Evolutionary conservation across 1,140 invertebrate species (phyloP), one percentile per base, ranked within the genome.

Genomic region (Hycleus phaleratus): DNA sequence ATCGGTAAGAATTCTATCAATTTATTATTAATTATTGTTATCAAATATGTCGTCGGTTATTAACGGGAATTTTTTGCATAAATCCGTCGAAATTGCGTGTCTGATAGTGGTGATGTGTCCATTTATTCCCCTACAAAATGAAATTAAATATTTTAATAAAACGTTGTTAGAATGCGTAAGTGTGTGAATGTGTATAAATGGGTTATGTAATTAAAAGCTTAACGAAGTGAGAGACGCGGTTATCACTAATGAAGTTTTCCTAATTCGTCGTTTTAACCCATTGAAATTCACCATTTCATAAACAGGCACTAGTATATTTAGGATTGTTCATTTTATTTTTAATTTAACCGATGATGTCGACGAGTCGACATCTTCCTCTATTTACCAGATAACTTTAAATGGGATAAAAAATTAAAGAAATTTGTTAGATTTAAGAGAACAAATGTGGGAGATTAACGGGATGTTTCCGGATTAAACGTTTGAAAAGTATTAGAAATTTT

Each of bases 111-210:
- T 46, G 51, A 53, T 53, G 51, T 53, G 51, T 53, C 51, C 51
- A 53, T 53, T 53, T 53, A 25, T 12, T 12, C 12, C 51, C 51
- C 51, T 32, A 32, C 51, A 26, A 53, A 53, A 25, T 53, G 58
- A 54, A 59, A 59, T 59, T 38, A 59, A 59, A 59, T 59, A 59
- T 54, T 59, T 59, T 50, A 59, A 59, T 59, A 59, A 59, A 59
- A 39, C 26, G 40, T 38, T 59, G 45, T 5, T 7, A 32, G 32
- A 32, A 32, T 32, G 32, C 32, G 32, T 32, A 26, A 46, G 51
- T 49, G 58, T 59, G 43, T 58, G 58, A 32, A 32, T 32, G 32
- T 32, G 32, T 7, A 32, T 32, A 32, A 32, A 32, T 32, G 32
- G 32, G 32, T 32, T 32, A 32, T 32, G 58, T 59, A 54, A 59